phyloP scores from a whole-genome alignment of 2,888 invertebrate species.

The Drosophila maculinotata region DNA sequence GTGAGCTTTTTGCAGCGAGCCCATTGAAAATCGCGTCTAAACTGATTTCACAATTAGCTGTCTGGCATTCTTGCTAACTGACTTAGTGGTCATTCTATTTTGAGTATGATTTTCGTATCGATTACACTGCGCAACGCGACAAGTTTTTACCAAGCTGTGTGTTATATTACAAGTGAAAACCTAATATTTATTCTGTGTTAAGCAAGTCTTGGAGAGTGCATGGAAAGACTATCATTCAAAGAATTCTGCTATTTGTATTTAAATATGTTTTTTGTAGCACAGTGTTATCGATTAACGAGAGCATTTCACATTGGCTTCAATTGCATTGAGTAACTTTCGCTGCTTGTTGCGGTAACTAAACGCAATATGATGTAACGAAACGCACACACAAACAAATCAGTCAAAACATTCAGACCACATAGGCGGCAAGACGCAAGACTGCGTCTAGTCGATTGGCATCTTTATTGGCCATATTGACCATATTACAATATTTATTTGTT shows the following conservation, averaged over 20 bases:
- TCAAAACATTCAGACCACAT: conserved; percentile 49
- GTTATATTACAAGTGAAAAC: background rate
- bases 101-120: conserved; percentile 78
- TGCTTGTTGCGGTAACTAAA: conserved; percentile 35
- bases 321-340: conserved; percentile 75
- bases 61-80: conserved; percentile 77
- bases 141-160: background rate
- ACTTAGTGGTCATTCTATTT: conserved; percentile 82
- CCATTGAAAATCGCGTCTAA: conserved; percentile 80
- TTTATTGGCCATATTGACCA: conserved; percentile 57
- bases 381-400: conserved; percentile 16
- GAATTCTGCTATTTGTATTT: no score
- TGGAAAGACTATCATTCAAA: background rate
- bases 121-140: conserved; percentile 64
- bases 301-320: conserved; percentile 62
- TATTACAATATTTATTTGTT: conserved; percentile 71
- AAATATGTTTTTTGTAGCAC: conserved; percentile 15
- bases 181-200: no score
- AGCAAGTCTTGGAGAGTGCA: background rate
- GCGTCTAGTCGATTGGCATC: conserved; percentile 26
- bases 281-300: conserved; percentile 64
- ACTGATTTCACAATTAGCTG: conserved; percentile 81
- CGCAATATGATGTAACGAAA: conserved; percentile 40
- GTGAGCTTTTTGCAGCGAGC: conserved; percentile 62
- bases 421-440: conserved; percentile 11